Conservation (phyloP, 2,797 vertebrate species). For the Gymnodraco acuticeps region DNA sequence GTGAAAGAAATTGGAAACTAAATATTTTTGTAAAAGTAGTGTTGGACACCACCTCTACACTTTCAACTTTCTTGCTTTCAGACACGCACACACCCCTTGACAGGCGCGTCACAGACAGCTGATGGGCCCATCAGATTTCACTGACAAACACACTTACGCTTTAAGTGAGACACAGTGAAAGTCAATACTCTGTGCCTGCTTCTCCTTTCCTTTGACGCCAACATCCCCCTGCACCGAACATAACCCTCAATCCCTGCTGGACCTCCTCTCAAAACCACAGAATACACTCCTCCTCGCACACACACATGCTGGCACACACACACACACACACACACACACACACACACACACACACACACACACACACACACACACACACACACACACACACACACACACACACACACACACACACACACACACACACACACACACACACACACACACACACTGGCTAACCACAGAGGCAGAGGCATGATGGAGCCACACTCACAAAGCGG, state of each 20-base stretch:
- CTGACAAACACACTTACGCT: slow-evolving; percentile 92
- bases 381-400: not conserved
- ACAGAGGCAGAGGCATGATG: slow-evolving; percentile 56
- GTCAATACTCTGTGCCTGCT: slow-evolving; percentile 86
- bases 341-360: slow-evolving; percentile 2
- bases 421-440: not conserved
- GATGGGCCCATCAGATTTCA: slow-evolving; percentile 92
- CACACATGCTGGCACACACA: slow-evolving; percentile 7
- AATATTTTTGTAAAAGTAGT: not conserved
- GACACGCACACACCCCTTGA: slow-evolving; percentile 50
- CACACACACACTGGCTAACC: slow-evolving; percentile 48
- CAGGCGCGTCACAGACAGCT: slow-evolving; percentile 89
- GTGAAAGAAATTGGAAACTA: not conserved
- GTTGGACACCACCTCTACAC: slow-evolving; percentile 12
- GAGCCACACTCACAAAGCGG: slow-evolving; percentile 56
- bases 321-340: not conserved
- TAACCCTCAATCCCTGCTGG: slow-evolving; percentile 49
- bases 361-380: slow-evolving; percentile 19
- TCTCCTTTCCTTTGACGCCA: slow-evolving; percentile 70
- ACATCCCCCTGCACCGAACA: slow-evolving; percentile 51
- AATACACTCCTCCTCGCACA: slow-evolving; percentile 38
- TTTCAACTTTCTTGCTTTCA: slow-evolving; percentile 39
- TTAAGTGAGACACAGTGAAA: slow-evolving; percentile 92
- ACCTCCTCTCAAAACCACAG: slow-evolving; percentile 60
- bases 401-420: slow-evolving; percentile 29